A percentile compares a stretch with the other conserved stretches of the same genome.
Conservation (phyloP, 1,140 invertebrate genomes). For the Drosophila arawakana region DNA sequence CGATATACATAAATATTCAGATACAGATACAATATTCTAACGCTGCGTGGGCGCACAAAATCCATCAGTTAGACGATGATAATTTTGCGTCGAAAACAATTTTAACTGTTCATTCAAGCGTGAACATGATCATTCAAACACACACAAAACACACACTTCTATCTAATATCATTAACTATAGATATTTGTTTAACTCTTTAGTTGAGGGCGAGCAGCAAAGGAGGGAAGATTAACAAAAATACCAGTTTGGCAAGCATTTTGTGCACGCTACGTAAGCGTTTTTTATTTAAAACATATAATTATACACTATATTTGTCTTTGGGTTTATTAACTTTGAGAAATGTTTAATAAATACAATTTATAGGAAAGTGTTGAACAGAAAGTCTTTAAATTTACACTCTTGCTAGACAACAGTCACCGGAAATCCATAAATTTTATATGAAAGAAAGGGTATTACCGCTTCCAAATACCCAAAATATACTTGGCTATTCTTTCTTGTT, state of each 20-base stretch:
- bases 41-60: conserved; percentile 57
- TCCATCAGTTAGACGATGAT: conserved; percentile 45
- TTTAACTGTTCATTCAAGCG: conserved; percentile 47
- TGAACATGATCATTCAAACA: conserved; percentile 25
- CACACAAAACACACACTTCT: background rate
- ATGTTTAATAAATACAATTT: too few species aligned
- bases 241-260: conserved; percentile 57
- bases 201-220: too few species aligned
- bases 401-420: background rate
- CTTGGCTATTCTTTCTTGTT: conserved; percentile 31
- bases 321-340: too few species aligned
- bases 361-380: too few species aligned
- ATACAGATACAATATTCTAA: conserved; percentile 19
- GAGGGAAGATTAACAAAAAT: conserved; percentile 20
- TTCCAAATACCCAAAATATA: background rate
- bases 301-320: conserved; percentile 14
- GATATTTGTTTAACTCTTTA: conserved; percentile 45
- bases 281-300: conserved; percentile 60
- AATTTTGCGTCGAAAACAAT: conserved; percentile 35
- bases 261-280: conserved; percentile 60
- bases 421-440: background rate
- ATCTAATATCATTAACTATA: conserved; percentile 44
- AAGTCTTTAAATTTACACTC: too few species aligned
- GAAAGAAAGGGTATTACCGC: background rate
- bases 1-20: conserved; percentile 31